These are phyloP conservation scores for Mechanitis mazaeus DNA, from an alignment of 2,888 invertebrate genomes.

Conservation along the genomic window DNA sequence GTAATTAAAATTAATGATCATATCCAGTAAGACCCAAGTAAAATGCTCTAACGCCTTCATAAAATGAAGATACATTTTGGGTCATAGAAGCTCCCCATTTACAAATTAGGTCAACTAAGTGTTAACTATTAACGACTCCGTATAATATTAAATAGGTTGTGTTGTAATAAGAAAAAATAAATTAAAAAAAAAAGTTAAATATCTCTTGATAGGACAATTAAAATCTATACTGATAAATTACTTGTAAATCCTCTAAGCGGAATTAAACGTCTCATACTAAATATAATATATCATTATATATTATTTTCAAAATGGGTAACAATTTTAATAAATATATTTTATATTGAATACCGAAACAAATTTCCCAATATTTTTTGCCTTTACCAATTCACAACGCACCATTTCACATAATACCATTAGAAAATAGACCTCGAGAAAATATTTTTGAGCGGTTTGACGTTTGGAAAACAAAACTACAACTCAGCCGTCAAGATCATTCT, in stretches of 20 bases:
- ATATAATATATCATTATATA: too few relatives aligned
- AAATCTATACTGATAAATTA: neutral
- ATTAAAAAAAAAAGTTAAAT: neutral
- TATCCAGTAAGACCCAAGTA: neutral
- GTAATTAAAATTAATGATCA: neutral
- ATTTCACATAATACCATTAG: too few relatives aligned
- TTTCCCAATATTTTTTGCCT: too few relatives aligned
- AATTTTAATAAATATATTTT: too few relatives aligned
- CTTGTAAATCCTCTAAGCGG: neutral
- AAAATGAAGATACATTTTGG: constrained; percentile 5
- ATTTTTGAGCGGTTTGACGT: too few relatives aligned
- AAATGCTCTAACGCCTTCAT: neutral
- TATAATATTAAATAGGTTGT: constrained; percentile 4
- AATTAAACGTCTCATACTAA: too few relatives aligned
- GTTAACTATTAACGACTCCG: constrained; percentile 1
- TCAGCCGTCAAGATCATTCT: too few relatives aligned
- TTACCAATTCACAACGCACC: too few relatives aligned
- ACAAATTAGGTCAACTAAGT: constrained; percentile 6
- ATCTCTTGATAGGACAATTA: neutral
- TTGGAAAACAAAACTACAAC: too few relatives aligned
- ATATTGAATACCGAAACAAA: too few relatives aligned
- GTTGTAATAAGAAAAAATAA: neutral
- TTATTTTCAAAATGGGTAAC: too few relatives aligned
- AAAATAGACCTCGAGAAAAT: too few relatives aligned
- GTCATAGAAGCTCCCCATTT: constrained; percentile 2